Evolutionary conservation across 2,113 vertebrate species (phyloP).

Genomic region (Platysternon megacephalum): DNA sequence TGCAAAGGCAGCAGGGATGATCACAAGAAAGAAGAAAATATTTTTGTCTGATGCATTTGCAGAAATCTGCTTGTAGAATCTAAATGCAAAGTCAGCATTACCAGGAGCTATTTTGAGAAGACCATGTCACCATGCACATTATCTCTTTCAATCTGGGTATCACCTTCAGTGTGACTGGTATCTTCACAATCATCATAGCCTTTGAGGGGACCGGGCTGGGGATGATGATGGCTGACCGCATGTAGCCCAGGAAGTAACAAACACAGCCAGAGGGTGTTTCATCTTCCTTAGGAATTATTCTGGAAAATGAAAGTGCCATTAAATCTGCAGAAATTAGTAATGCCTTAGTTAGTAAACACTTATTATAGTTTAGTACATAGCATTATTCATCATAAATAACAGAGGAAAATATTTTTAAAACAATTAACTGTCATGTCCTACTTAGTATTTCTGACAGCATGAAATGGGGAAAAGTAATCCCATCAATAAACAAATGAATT

Average conservation of each 20-base stretch:
- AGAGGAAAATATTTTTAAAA: not conserved
- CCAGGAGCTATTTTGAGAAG: constrained; percentile 46
- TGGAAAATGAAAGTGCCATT: not conserved
- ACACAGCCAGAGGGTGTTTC: constrained; percentile 29
- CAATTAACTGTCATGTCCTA: not conserved
- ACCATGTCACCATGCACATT: constrained; percentile 8
- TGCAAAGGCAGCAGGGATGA: constrained; percentile 77
- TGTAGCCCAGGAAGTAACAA: constrained; percentile 36
- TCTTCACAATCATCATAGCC: not conserved
- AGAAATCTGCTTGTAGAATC: not conserved
- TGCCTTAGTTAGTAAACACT: not conserved
- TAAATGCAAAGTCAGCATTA: constrained; percentile 77
- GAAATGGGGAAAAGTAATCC: not conserved
- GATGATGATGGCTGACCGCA: constrained; percentile 17
- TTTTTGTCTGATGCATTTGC: constrained; percentile 63
- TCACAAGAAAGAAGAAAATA: constrained; percentile 83
- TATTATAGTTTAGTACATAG: not conserved
- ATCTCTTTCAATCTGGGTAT: not conserved
- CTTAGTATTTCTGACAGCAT: not conserved
- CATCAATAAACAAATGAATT: not conserved
- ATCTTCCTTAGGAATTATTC: constrained; percentile 51
- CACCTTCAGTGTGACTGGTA: not conserved
- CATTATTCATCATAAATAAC: not conserved
- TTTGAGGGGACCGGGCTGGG: not conserved
- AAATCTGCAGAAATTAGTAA: not conserved